Evolutionary conservation across 2,113 vertebrate genomes (phyloP).

Genomic region (Onychorhynchus coronatus): DNA sequence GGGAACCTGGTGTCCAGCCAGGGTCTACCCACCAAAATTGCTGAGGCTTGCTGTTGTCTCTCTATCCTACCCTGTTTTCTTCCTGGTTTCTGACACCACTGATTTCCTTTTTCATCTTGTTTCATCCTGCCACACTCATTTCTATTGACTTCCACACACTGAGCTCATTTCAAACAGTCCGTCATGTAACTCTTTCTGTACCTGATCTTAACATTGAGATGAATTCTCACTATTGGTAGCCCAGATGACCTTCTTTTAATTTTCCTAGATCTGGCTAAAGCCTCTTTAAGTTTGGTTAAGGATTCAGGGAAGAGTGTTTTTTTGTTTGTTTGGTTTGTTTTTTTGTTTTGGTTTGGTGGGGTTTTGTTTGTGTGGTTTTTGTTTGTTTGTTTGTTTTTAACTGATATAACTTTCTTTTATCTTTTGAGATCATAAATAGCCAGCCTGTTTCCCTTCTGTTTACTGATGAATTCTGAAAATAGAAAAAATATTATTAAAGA

Average conservation of each 20-base stretch:
- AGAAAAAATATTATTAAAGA: neutral
- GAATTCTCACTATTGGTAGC: neutral
- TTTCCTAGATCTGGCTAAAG: neutral
- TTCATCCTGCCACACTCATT: neutral
- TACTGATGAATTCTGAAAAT: neutral
- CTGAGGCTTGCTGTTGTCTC: neutral
- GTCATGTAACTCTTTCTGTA: neutral
- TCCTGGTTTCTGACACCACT: neutral
- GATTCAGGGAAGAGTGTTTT: neutral
- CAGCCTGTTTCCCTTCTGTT: rapidly evolving
- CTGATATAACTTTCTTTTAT: neutral
- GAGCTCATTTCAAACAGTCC: neutral
- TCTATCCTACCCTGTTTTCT: neutral
- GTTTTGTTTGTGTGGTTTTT: neutral
- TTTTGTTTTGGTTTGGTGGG: too few species aligned
- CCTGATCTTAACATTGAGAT: neutral
- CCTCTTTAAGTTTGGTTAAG: neutral
- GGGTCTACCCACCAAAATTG: neutral
- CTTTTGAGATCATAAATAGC: neutral
- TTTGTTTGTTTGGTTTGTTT: too few species aligned
- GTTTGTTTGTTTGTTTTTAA: too few species aligned
- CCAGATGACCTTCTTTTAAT: neutral
- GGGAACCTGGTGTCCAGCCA: neutral
- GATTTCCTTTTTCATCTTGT: neutral
- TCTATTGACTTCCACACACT: neutral